Base-by-base conservation (phyloP, 2,113 vertebrate species). In the Azemiops feae region DNA sequence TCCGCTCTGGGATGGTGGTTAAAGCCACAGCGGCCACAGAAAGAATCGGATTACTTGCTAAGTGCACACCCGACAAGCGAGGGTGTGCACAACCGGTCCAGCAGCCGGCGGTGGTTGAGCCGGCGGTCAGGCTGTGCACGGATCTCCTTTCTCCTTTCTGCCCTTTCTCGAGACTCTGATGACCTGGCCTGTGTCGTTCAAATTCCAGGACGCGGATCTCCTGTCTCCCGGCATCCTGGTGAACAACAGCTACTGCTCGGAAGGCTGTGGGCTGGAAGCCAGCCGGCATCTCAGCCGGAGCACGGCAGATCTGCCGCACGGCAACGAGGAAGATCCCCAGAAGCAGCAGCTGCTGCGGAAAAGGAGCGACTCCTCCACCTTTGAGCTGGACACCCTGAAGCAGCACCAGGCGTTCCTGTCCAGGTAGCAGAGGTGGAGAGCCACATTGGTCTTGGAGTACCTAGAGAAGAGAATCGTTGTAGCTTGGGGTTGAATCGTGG, bases 391-490 rank as follows among this genome's bases (percentile, higher is more conserved):
- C 97, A 99, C 98, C 0, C 98, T 99, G 96, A 99, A 98, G 94
- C 99, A 99, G 90, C 99, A 99, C 95, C 99, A 99, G 93, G 98
- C 99, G 94, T 99, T 99, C 95, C 98, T 99, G 93, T 98, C 99
- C 96, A 99, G 99, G 99, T 99, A 96, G 95, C 27, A 45, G 87
- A 91, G 85, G 86, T 88, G 2, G 12, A 27, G n/a, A 81, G 25
- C 10, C 58, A 60, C 10, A 0, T 60, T 64, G 14, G 4, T 14
- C 30, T 16, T 2, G 3, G 64, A 69, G 12, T 2, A n/a, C 30
- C 64, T 5, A 69, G 1, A 14, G 30, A 5, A 69, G 12, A 69
- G 30, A n/a, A 14, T 4, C 14, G 5, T 2, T 14, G 30, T 69
- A 69, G 60, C 60, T 69, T 1, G 30, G 64, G 12, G 30, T 69